Conservation (phyloP, 2,888 invertebrate species). For the Smittia aterrima region DNA sequence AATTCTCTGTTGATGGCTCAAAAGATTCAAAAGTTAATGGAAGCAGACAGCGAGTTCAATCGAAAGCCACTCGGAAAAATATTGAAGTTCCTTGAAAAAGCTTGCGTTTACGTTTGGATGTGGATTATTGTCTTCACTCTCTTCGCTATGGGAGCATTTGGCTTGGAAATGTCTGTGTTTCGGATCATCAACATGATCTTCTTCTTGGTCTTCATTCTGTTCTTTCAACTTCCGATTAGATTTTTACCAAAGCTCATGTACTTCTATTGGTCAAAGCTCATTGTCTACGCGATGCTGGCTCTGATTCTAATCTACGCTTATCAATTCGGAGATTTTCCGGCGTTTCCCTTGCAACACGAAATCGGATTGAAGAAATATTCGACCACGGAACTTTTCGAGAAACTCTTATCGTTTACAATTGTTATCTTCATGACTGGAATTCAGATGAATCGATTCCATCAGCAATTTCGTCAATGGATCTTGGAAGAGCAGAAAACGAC, state of each 20-base stretch:
- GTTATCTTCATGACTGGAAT: neutral
- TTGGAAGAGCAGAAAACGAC: neutral
- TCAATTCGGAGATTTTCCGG: slow-evolving; percentile 59
- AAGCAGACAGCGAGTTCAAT: neutral
- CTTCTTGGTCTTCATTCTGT: slow-evolving; percentile 64
- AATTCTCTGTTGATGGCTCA: neutral
- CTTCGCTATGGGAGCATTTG: slow-evolving; percentile 64
- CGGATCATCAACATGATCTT: slow-evolving; percentile 70
- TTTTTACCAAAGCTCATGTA: slow-evolving; percentile 67
- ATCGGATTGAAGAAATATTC: neutral
- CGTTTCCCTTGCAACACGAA: neutral
- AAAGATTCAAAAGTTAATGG: slow-evolving; percentile 50
- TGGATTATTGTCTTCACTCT: slow-evolving; percentile 66
- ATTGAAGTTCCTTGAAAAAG: slow-evolving; percentile 49
- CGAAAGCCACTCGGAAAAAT: neutral
- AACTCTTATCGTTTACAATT: slow-evolving; percentile 6
- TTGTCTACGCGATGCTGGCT: slow-evolving; percentile 68
- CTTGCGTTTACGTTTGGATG: slow-evolving; percentile 67
- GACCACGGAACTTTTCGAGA: neutral
- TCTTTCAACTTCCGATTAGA: slow-evolving; percentile 66
- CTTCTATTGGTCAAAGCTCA: slow-evolving; percentile 68
- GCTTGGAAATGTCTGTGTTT: slow-evolving; percentile 62
- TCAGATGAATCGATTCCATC: slow-evolving; percentile 1
- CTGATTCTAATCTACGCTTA: slow-evolving; percentile 69
- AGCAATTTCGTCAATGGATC: neutral